Evolutionary conservation across 1,140 invertebrate genomes (phyloP), one percentile per base, ranked within the genome.

Genomic region (Cherax destructor): DNA sequence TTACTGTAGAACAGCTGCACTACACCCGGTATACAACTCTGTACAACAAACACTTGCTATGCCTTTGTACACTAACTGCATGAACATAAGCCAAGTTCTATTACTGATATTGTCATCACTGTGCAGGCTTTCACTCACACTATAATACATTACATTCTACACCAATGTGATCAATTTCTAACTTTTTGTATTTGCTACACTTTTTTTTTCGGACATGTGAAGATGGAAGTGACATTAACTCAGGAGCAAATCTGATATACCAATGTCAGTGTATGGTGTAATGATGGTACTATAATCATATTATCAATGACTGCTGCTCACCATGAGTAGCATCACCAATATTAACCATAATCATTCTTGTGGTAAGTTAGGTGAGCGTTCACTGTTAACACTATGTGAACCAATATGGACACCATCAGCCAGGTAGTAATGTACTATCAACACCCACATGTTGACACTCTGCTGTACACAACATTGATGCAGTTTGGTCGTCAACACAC

Each of bases 11-110:
- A 81, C 79, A 81, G 13, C 47, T 56, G 79, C 79, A n/a, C 69
- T 81, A 81, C 79, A 81, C n/a, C 56, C n/a, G 50, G 50, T 59
- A 81, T 59, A 81, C 79, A 81, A 24, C 79, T 81, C 50, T 52
- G 50, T 81, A 81, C 79, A 59, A 81, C 79, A 81, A 81, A 81
- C 49, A 59, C 56, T 59, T 56, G 79, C 50, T 52, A 24, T 81
- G 24, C 56, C 16, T 81, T 81, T 81, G 79, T 81, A 81, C 79
- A 81, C 56, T 81, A 56, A 81, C 50, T 56, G 79, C 56, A 56
- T 59, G 56, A 81, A 52, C 50, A 81, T 81, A 81, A 56, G 50
- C 79, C 50, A 56, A 81, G 79, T 56, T 47, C 49, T 7, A 56
- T 7, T 24, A 56, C 56, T 56, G 47, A 24, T 47, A 56, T 11